These are phyloP conservation scores for Pammene aurita DNA, from an alignment of 2,888 invertebrate genomes.

Conservation along the genomic window DNA sequence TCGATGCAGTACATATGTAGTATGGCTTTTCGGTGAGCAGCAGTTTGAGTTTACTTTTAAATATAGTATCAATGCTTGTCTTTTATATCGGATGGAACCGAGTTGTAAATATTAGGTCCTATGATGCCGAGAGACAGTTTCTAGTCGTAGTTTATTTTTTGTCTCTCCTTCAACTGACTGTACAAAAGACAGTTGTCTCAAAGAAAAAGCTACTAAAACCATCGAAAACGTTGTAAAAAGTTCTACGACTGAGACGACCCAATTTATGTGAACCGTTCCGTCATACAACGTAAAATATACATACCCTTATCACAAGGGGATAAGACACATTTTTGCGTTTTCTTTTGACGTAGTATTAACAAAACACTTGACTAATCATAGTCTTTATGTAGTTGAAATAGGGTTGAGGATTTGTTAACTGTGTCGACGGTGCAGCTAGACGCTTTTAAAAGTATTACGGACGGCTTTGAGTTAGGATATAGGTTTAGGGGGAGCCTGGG, in stretches of 20 bases:
- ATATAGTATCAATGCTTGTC: too few relatives aligned
- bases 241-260: conserved; percentile 20
- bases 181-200: background rate
- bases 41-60: too few relatives aligned
- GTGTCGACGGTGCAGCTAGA: conserved; percentile 54
- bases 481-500: conserved; percentile 18
- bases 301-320: background rate
- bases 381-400: background rate
- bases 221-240: background rate
- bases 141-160: too few relatives aligned
- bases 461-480: conserved; percentile 25
- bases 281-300: conserved; percentile 52
- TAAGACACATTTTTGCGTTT: background rate
- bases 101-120: too few relatives aligned
- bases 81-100: too few relatives aligned
- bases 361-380: background rate
- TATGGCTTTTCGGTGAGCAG: too few relatives aligned
- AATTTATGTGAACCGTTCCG: conserved; percentile 56
- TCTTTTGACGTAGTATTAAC: background rate
- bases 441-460: conserved; percentile 81
- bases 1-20: too few relatives aligned
- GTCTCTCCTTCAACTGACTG: too few relatives aligned
- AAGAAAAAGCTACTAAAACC: conserved; percentile 18
- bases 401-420: background rate
- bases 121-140: too few relatives aligned